Percentiles rank a stretch among this genome's conserved stretches.
Conservation (phyloP, 2,797 vertebrate genomes). For the Coendou prehensilis region DNA sequence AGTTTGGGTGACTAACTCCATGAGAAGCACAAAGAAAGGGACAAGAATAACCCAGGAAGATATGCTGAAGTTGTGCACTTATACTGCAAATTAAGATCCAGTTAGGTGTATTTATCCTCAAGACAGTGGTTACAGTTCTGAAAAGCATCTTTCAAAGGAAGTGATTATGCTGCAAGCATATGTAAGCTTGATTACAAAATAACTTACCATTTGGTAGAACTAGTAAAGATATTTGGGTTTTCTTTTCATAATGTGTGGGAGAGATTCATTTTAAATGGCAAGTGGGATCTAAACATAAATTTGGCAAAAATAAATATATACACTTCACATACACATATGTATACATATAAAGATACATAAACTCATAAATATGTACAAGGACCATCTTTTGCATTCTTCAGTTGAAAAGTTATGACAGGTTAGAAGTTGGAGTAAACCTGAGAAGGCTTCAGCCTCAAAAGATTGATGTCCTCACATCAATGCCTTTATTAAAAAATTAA, state of each 20-base stretch:
- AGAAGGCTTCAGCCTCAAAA: slow-evolving; percentile 66
- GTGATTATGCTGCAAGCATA: not conserved
- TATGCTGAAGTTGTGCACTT: slow-evolving; percentile 17
- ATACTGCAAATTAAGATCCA: slow-evolving; percentile 35
- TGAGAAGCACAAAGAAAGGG: slow-evolving; percentile 54
- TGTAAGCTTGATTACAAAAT: not conserved
- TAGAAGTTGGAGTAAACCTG: slow-evolving; percentile 62
- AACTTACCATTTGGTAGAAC: not conserved
- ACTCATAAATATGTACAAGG: slow-evolving; percentile 11
- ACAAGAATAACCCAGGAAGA: slow-evolving; percentile 30
- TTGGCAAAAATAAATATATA: slow-evolving; percentile 39
- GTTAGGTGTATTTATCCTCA: slow-evolving; percentile 61
- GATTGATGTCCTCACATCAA: not conserved
- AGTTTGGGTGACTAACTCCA: slow-evolving; percentile 71
- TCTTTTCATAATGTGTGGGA: not conserved
- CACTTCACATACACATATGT: not conserved
- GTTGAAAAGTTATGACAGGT: slow-evolving; percentile 45
- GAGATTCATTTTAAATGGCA: slow-evolving; percentile 12
- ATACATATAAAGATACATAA: not conserved
- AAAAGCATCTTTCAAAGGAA: not conserved
- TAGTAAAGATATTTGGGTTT: not conserved
- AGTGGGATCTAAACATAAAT: slow-evolving; percentile 38
- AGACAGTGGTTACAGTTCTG: not conserved
- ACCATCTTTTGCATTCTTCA: slow-evolving; percentile 71
- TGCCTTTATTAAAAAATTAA: slow-evolving; percentile 66